These are phyloP conservation scores for Stigmatopora argus DNA, from an alignment of 2,113 vertebrate genomes.

Conservation along the genomic window DNA sequence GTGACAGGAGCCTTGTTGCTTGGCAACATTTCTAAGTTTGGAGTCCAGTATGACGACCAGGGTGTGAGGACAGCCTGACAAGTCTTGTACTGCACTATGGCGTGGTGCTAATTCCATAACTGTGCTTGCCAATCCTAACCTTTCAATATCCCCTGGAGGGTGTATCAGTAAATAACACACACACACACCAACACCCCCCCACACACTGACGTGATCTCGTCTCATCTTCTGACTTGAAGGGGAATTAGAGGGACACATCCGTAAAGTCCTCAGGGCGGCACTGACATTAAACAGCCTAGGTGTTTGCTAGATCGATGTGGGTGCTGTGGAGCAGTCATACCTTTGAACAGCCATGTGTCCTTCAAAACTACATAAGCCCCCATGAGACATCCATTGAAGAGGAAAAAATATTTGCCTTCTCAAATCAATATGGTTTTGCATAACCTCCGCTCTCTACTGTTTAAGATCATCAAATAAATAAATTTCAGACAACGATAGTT, in stretches of 20 bases:
- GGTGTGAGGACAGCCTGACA: conserved; percentile 50
- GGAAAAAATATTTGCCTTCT: no score
- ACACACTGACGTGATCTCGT: conserved; percentile 13
- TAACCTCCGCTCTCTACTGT: no score
- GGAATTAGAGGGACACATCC: conserved; percentile 53
- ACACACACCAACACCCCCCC: conserved; percentile 12
- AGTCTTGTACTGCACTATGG: neutral
- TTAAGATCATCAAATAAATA: no score
- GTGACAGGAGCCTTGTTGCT: conserved; percentile 58
- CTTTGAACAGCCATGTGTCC: conserved; percentile 45
- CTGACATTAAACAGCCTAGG: conserved; percentile 68
- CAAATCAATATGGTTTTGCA: no score
- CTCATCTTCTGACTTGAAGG: conserved; percentile 40
- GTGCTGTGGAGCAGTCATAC: conserved; percentile 47
- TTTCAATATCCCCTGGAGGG: conserved; percentile 1
- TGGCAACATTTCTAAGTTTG: conserved; percentile 62
- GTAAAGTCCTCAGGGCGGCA: conserved; percentile 54
- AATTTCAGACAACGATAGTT: no score
- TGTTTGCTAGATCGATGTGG: conserved; percentile 62
- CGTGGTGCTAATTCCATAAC: neutral
- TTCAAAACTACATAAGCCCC: conserved; percentile 38
- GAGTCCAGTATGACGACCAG: conserved; percentile 48
- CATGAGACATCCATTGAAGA: conserved; percentile 27
- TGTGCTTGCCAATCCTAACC: neutral
- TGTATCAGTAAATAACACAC: conserved; percentile 8